A percentile compares a stretch with the other conserved stretches of the same genome.
These are phyloP conservation scores for Manduca sexta DNA, from an alignment of 1,140 invertebrate species.

Conservation along the genomic window DNA sequence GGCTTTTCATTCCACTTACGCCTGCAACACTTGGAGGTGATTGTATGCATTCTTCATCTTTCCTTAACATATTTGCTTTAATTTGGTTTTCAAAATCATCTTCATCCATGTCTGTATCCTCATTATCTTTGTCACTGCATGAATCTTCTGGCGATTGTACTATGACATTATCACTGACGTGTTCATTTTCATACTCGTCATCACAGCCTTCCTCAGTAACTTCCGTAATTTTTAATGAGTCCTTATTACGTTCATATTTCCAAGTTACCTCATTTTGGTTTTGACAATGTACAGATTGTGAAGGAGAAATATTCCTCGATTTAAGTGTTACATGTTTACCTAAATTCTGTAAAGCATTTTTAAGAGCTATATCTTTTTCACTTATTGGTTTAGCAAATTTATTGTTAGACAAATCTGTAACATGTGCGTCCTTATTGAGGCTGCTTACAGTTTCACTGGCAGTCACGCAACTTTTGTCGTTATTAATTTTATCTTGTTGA, in stretches of 20 bases:
- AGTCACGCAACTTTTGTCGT: background rate
- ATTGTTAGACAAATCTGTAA: background rate
- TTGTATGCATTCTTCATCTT: background rate
- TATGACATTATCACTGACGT: background rate
- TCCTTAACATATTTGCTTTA: conserved; percentile 1
- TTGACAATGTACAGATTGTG: background rate
- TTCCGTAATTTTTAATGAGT: too few species aligned
- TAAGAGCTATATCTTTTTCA: conserved; percentile 32
- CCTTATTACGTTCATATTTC: background rate
- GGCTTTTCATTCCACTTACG: too few species aligned
- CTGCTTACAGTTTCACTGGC: background rate
- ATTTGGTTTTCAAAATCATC: conserved; percentile 10
- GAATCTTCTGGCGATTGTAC: background rate
- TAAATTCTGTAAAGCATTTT: conserved; percentile 45
- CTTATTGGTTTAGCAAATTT: background rate
- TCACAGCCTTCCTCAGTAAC: too few species aligned
- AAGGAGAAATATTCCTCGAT: conserved; percentile 17
- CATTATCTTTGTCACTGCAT: conserved; percentile 4
- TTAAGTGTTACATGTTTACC: conserved; percentile 55
- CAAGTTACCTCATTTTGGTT: conserved; percentile 17
- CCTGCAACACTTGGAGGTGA: too few species aligned
- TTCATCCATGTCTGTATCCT: background rate
- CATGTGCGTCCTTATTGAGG: background rate
- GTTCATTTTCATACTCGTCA: conserved; percentile 18
- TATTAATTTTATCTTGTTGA: background rate